Evolutionary conservation across 2,888 invertebrate genomes (phyloP), one percentile per base, ranked within the genome.

Genomic region (Cactoblastis cactorum): DNA sequence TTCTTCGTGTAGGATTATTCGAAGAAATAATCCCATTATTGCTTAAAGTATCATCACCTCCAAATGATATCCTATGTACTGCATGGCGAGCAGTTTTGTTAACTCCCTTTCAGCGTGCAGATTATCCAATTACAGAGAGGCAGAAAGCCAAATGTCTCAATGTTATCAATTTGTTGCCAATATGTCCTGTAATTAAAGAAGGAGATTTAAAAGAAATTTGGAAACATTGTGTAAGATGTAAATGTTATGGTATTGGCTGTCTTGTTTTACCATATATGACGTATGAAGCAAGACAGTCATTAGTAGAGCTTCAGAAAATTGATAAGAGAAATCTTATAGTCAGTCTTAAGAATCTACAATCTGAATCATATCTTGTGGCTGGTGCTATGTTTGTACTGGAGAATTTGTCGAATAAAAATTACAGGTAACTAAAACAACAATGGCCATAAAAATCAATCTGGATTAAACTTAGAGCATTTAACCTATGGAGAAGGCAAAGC

Each of bases 311-410:
- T 11, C 71, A 83, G 50, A 87, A 80, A 76, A 80, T 90, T 54
- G 87, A 90, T 65, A 79, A 77, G 58, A 77, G 89, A 53, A 87
- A 80, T 63, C 63, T 89, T 51, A 83, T 89, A 57, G 82, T 79
- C 34, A 83, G 83, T 66, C 68, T 89, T 47, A 89, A 89, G 62
- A 89, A 89, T 68, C 74, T 89, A 56, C 81, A 88, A 54, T 60
- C 80, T 22, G 88, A 89, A 53, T 84, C 87, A 45, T 88, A 81
- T 63, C 74, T 89, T 35, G 82, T 86, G 47, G 77, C 88, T 53
- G 84, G 88, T 59, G 89, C 89, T 53, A 87, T 89, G 84, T 75
- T 76, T 71, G 84, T 87, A 39, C 61, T 89, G 51, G 89, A 88
- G 71, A 78, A 72, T 64, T 73, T 87, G 68, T 65, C 74, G 17